Conservation (phyloP, 2,888 invertebrate species). For the Rhorus exstirpatorius region DNA sequence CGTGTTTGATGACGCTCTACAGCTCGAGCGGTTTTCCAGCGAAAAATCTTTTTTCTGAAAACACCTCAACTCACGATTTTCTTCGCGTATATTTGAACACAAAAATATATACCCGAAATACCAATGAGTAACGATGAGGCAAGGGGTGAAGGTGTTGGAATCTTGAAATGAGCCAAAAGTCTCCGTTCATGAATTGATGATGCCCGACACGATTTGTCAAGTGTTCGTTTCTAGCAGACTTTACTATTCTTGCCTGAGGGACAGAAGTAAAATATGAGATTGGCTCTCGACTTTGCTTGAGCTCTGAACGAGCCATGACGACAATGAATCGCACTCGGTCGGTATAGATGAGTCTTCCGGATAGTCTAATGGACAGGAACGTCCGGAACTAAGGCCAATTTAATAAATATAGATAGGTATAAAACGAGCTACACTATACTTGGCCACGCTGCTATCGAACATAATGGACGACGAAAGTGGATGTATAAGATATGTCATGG, state of each 20-base stretch:
- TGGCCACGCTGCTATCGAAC: slow-evolving; percentile 23
- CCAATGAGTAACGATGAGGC: neutral
- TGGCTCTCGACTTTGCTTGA: slow-evolving; percentile 31
- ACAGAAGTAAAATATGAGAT: slow-evolving; percentile 33
- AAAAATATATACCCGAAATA: neutral
- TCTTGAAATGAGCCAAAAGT: slow-evolving; percentile 13
- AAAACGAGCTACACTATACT: slow-evolving; percentile 16
- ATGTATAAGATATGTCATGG: neutral
- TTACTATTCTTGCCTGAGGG: neutral
- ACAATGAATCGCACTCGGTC: slow-evolving; percentile 41
- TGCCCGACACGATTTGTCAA: slow-evolving; percentile 20
- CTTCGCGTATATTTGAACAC: too few relatives aligned
- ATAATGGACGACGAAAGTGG: slow-evolving; percentile 3
- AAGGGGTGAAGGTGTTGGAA: neutral
- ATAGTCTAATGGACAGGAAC: slow-evolving; percentile 60
- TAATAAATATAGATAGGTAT: slow-evolving; percentile 8
- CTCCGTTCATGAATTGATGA: slow-evolving; percentile 40
- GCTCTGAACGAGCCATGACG: neutral
- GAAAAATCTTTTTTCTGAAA: too few relatives aligned
- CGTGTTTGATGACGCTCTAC: too few relatives aligned
- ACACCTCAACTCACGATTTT: too few relatives aligned
- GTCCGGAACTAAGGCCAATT: slow-evolving; percentile 42
- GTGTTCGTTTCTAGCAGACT: neutral
- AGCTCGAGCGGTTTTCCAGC: too few relatives aligned
- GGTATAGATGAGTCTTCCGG: slow-evolving; percentile 43